Conservation (phyloP, 2,113 vertebrate genomes). For the Mesitornis unicolor region DNA sequence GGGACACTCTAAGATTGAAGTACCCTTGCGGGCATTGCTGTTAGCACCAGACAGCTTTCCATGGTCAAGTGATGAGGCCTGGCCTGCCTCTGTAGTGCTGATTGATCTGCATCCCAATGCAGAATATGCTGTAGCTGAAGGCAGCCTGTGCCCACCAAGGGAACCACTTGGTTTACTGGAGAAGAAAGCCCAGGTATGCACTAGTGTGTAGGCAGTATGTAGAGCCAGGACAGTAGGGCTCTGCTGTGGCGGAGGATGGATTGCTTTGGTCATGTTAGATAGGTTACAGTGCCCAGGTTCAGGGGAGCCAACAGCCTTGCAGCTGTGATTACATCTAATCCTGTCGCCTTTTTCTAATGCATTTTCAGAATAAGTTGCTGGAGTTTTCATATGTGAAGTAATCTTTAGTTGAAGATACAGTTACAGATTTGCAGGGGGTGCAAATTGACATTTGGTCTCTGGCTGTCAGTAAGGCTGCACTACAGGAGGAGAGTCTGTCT, state of each 20-base stretch:
- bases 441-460: slow-evolving; percentile 13
- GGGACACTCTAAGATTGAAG: too few relatives aligned
- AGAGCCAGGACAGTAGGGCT: background rate
- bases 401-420: background rate
- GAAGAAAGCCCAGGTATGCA: background rate
- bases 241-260: background rate
- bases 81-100: background rate
- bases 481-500: background rate
- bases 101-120: background rate
- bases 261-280: background rate
- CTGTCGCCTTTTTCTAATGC: background rate
- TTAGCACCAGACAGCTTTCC: background rate
- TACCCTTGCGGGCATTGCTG: background rate
- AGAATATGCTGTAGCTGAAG: background rate
- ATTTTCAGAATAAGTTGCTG: background rate
- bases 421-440: background rate
- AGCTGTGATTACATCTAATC: background rate
- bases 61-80: background rate
- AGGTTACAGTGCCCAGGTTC: background rate
- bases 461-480: background rate
- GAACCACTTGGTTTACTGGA: background rate
- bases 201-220: too few relatives aligned
- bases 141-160: background rate
- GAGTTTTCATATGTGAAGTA: background rate
- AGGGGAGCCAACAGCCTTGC: background rate